phyloP scores from a whole-genome alignment of 2,888 invertebrate genomes.

The Biston betularia region DNA sequence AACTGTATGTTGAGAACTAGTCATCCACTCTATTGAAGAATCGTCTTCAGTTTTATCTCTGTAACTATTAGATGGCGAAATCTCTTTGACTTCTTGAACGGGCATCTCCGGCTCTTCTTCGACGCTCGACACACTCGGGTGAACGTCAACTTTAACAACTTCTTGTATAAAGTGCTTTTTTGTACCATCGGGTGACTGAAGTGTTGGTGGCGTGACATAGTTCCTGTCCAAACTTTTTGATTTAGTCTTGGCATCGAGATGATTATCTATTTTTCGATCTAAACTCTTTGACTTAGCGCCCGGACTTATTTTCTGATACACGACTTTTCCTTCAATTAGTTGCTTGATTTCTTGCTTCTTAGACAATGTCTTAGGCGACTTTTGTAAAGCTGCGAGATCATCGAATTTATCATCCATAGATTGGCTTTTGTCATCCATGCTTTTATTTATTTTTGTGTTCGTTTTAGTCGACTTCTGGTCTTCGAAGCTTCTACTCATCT shows the following conservation, averaged over 20 bases:
- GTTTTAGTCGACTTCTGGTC: conserved; percentile 85
- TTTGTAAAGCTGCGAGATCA: conserved; percentile 83
- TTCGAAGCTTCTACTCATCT: conserved; percentile 87
- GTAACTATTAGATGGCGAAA: conserved; percentile 74
- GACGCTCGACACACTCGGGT: conserved; percentile 62
- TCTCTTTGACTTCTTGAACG: conserved; percentile 59
- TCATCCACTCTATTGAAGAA: conserved; percentile 81
- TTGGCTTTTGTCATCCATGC: conserved; percentile 88
- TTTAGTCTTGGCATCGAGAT: conserved; percentile 86
- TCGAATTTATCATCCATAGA: conserved; percentile 88
- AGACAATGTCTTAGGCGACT: conserved; percentile 86
- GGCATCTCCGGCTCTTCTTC: conserved; percentile 57
- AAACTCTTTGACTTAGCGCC: conserved; percentile 88
- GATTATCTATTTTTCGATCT: conserved; percentile 87
- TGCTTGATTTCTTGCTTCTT: conserved; percentile 88
- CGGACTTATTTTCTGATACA: conserved; percentile 85
- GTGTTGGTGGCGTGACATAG: conserved; percentile 78
- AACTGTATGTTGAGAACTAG: conserved; percentile 75
- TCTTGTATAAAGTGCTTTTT: conserved; percentile 83
- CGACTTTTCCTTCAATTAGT: conserved; percentile 87
- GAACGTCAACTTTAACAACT: conserved; percentile 80
- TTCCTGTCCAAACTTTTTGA: conserved; percentile 90
- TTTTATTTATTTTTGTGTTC: conserved; percentile 86
- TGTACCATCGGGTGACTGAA: conserved; percentile 62
- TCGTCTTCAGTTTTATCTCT: conserved; percentile 80